Base-by-base conservation (phyloP, 2,888 invertebrate species). In the Globia sparganii region DNA sequence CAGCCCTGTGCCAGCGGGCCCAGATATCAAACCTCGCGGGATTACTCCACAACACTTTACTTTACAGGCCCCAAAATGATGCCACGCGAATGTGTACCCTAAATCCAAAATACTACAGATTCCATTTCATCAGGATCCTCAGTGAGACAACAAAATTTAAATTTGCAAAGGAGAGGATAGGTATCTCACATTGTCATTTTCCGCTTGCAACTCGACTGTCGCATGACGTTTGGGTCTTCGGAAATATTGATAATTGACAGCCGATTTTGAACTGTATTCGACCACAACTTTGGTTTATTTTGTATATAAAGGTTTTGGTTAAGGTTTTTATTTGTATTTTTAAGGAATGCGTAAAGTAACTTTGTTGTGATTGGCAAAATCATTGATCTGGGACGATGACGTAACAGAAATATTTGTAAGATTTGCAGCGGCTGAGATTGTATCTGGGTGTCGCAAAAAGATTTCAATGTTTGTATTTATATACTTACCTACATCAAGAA, bases 141-240 rank as follows among this genome's bases (percentile, higher is more conserved):
- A 28, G 4, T 15, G n/a, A 18, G 74, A 70, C 77, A 15, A 85
- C 80, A 85, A 85, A 84, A 64, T 56, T 65, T 76, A 90, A 87
- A 53, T 83, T 89, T 81, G 90, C 81, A 13, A 69, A 83, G 74
- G 72, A 86, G 89, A 78, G 86, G 87, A 88, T 88, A 88, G 89
- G 90, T 91, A 93, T 92, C 90, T 91, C 90, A 90, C 91, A 87
- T 88, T 92, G 93, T 92, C 93, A 92, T 91, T 91, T 92, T 92
- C 89, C 89, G 90, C 88, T 91, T 89, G 89, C 85, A 85, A 89
- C 81, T 83, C 75, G 82, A 82, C 81, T 88, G 87, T 88, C 86
- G 73, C 79, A 78, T 86, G 89, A 86, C 89, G 85, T 84, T 87
- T 80, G 83, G 78, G 71, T 86, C 79, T 79, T 82, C 67, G n/a